A percentile compares a stretch with the other conserved stretches of the same genome.
phyloP scores from a whole-genome alignment of 2,113 vertebrate species.

The Oophaga pumilio region DNA sequence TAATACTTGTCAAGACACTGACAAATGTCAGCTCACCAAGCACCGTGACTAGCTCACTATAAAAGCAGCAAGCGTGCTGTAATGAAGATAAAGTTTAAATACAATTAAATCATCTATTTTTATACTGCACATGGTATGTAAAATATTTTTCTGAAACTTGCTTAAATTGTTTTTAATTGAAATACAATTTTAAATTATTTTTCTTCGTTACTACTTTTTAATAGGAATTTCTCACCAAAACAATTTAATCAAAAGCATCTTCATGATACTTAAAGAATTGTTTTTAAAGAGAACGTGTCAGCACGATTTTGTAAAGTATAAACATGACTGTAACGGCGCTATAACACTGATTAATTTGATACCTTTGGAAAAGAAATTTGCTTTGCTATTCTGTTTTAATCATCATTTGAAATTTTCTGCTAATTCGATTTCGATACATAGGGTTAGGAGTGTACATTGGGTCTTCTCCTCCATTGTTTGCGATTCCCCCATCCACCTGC shows the following conservation, averaged over 20 bases:
- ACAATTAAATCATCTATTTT: slow-evolving; percentile 69
- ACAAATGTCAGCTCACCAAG: slow-evolving; percentile 86
- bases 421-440: too few species aligned
- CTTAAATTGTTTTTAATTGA: background rate
- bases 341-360: too few species aligned
- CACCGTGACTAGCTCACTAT: slow-evolving; percentile 88
- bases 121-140: background rate
- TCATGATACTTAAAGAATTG: background rate
- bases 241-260: background rate
- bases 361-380: too few species aligned
- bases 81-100: slow-evolving; percentile 86
- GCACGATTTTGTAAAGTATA: too few species aligned
- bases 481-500: too few species aligned
- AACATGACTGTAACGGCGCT: too few species aligned
- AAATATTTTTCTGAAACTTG: background rate
- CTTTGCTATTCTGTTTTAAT: too few species aligned
- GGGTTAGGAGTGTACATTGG: too few species aligned
- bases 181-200: background rate
- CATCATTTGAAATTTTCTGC: too few species aligned
- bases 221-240: background rate
- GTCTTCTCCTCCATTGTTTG: too few species aligned
- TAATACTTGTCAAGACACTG: slow-evolving; percentile 89
- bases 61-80: slow-evolving; percentile 78
- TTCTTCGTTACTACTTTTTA: background rate
- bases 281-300: background rate